phyloP scores from a whole-genome alignment of 1,140 invertebrate genomes.

The Homarus americanus region DNA sequence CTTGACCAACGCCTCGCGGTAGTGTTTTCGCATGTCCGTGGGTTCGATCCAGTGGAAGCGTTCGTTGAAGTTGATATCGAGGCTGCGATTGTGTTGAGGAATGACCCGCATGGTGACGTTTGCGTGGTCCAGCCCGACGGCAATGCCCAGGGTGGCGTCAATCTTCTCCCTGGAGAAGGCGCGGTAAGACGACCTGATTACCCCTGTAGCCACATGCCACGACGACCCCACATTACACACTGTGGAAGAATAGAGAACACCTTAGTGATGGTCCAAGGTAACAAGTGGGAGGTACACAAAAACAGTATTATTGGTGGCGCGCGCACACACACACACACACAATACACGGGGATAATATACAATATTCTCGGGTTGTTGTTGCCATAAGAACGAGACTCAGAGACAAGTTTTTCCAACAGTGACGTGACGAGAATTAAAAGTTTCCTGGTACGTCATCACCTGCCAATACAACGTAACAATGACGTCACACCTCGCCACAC shows the following conservation, averaged over 20 bases:
- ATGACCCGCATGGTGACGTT: slow-evolving; percentile 96
- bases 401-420: too few species aligned
- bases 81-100: slow-evolving; percentile 74
- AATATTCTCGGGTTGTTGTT: too few species aligned
- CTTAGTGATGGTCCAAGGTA: too few species aligned
- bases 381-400: too few species aligned
- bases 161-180: slow-evolving; percentile 94
- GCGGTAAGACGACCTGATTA: slow-evolving; percentile 92
- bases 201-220: slow-evolving; percentile 94
- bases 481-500: too few species aligned
- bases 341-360: too few species aligned
- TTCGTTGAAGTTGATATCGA: slow-evolving; percentile 97
- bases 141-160: slow-evolving; percentile 91
- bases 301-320: too few species aligned
- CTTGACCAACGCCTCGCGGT: slow-evolving; percentile 89
- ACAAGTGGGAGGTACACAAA: too few species aligned
- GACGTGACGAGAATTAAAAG: too few species aligned
- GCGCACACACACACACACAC: too few species aligned
- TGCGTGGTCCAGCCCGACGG: slow-evolving; percentile 95
- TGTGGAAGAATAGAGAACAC: slow-evolving; percentile 80
- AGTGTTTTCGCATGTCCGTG: slow-evolving; percentile 88
- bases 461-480: too few species aligned
- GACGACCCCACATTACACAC: slow-evolving; percentile 93
- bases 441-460: too few species aligned
- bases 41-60: slow-evolving; percentile 93